A percentile compares a stretch with the other conserved stretches of the same genome.
Conservation (phyloP, 2,113 vertebrate species). For the Numida meleagris region DNA sequence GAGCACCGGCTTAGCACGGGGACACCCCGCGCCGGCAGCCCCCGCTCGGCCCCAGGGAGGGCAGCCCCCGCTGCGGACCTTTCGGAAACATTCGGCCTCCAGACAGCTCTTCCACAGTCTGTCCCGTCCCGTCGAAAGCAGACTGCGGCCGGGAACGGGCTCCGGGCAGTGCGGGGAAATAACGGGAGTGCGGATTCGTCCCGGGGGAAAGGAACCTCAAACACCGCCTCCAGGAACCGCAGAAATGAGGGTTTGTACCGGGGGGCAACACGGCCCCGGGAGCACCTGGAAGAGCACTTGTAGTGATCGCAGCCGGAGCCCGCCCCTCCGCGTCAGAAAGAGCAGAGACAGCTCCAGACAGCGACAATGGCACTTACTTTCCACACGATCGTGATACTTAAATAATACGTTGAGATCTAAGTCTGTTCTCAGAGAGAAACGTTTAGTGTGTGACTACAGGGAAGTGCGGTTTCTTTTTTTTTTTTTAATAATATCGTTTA, state of each 20-base stretch:
- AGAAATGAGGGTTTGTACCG: rapidly evolving
- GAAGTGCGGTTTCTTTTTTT: background rate
- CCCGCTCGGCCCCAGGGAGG: background rate
- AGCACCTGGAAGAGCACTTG: background rate
- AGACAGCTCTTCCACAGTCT: background rate
- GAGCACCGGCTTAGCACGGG: no score
- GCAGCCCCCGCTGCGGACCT: background rate
- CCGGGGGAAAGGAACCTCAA: background rate
- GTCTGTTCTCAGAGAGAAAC: background rate
- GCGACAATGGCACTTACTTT: background rate
- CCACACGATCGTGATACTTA: background rate
- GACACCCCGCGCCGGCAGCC: no score
- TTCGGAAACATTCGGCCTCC: background rate
- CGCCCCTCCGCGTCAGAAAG: background rate
- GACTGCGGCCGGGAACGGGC: no score
- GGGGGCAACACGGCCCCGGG: rapidly evolving
- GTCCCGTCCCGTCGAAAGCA: no score
- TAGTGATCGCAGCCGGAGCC: background rate
- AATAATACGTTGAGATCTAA: background rate
- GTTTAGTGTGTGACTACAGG: background rate
- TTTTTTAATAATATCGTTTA: background rate
- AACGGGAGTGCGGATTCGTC: background rate
- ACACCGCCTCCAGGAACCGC: background rate
- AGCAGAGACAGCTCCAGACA: background rate
- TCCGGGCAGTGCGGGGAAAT: no score